phyloP scores from a whole-genome alignment of 2,113 vertebrate genomes.

The Actinemys pallida region DNA sequence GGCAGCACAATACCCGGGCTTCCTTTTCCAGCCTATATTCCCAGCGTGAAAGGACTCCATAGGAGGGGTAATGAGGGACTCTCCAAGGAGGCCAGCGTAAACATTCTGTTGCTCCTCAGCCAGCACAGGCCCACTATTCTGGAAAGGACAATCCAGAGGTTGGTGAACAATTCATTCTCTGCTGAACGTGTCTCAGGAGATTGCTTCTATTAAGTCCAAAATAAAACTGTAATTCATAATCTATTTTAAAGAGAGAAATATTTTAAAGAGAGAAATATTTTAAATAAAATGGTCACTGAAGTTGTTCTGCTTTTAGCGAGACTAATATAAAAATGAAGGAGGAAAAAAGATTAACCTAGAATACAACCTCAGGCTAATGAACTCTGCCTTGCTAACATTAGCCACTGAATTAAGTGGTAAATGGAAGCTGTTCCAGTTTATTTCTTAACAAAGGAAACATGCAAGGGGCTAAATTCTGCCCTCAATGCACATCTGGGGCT shows the following conservation, averaged over 20 bases:
- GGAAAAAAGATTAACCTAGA: neutral
- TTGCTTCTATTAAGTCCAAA: neutral
- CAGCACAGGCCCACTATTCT: slow-evolving; percentile 15
- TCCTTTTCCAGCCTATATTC: neutral
- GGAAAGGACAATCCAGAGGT: slow-evolving; percentile 33
- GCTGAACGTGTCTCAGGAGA: neutral
- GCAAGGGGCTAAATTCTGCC: neutral
- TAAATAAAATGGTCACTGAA: neutral
- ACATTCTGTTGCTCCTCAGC: neutral
- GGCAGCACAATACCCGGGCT: neutral
- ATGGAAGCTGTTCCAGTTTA: slow-evolving; percentile 12
- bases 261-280: neutral
- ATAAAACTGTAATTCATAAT: neutral
- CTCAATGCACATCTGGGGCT: neutral
- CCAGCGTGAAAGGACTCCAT: neutral
- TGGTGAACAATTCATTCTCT: slow-evolving; percentile 36
- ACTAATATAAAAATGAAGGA: neutral
- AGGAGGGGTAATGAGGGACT: neutral
- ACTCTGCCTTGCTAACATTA: neutral
- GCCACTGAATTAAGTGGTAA: slow-evolving; percentile 25
- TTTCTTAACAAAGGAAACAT: neutral
- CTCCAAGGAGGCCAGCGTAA: neutral
- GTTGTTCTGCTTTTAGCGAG: neutral
- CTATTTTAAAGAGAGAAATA: neutral
- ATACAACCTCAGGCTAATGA: slow-evolving; percentile 15